phyloP scores from a whole-genome alignment of 2,888 invertebrate genomes.

The Campaea margaritaria region DNA sequence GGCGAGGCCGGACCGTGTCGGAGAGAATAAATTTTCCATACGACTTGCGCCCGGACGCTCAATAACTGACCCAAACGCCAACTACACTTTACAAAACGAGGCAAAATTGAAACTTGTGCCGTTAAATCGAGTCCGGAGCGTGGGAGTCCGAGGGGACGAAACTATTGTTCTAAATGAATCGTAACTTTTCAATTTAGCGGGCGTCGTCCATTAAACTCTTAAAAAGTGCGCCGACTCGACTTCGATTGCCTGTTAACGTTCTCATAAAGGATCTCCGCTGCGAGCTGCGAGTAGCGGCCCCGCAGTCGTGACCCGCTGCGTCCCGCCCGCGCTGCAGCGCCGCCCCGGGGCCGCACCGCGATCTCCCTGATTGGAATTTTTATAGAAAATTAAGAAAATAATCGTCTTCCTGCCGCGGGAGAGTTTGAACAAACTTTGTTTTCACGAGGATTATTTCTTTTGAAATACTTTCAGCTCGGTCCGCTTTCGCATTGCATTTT shows the following conservation, averaged over 20 bases:
- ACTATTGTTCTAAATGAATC: slow-evolving; percentile 50
- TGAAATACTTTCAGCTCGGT: slow-evolving; percentile 12
- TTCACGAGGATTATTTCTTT: slow-evolving; percentile 17
- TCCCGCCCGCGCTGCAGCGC: background rate
- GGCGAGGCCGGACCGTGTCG: slow-evolving; percentile 1
- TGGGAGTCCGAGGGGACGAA: slow-evolving; percentile 9
- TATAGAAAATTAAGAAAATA: slow-evolving; percentile 32
- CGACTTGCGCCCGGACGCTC: slow-evolving; percentile 22
- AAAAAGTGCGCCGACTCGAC: slow-evolving; percentile 42
- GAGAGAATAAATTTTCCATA: slow-evolving; percentile 29
- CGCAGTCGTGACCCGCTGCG: background rate
- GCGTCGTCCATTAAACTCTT: slow-evolving; percentile 44
- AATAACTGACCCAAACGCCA: slow-evolving; percentile 26
- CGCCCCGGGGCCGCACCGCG: background rate
- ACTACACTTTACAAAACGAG: slow-evolving; percentile 41
- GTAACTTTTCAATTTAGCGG: slow-evolving; percentile 53
- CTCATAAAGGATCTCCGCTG: slow-evolving; percentile 41
- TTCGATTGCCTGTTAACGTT: slow-evolving; percentile 54
- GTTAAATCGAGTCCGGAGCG: slow-evolving; percentile 5
- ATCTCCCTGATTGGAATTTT: slow-evolving; percentile 34
- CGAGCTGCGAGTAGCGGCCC: background rate
- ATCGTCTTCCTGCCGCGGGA: slow-evolving; percentile 8
- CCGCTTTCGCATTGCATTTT: slow-evolving; percentile 10
- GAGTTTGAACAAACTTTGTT: slow-evolving; percentile 19
- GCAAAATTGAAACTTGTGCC: slow-evolving; percentile 38